A percentile compares a stretch with the other conserved stretches of the same genome.
Evolutionary conservation across 2,888 invertebrate species (phyloP).

Genomic region (Listrodromus nycthemerus): DNA sequence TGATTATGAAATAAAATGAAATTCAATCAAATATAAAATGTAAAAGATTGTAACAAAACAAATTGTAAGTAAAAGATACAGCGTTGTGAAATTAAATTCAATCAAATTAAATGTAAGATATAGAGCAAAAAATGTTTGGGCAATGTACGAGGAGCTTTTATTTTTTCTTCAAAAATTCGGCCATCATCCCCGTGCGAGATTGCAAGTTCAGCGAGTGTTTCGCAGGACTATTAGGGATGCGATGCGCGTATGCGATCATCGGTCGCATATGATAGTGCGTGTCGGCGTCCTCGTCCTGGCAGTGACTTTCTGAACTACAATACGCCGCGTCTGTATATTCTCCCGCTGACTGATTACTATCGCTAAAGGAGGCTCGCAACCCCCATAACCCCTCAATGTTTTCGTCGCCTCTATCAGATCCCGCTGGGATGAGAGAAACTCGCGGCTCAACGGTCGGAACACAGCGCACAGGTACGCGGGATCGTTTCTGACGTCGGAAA

Average conservation of each 20-base stretch:
- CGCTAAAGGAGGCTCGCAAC: slow-evolving; percentile 68
- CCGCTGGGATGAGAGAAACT: slow-evolving; percentile 44
- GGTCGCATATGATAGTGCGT: slow-evolving; percentile 65
- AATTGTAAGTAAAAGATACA: no score
- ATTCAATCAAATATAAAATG: no score
- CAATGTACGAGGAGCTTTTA: not conserved
- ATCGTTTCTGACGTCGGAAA: slow-evolving; percentile 28
- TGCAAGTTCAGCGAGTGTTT: slow-evolving; percentile 5
- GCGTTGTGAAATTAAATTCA: no score
- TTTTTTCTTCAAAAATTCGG: not conserved
- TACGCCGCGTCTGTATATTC: slow-evolving; percentile 66
- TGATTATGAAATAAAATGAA: no score
- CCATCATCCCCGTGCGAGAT: slow-evolving; percentile 12
- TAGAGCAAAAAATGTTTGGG: not conserved
- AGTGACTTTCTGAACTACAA: slow-evolving; percentile 1
- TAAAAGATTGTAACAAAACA: no score
- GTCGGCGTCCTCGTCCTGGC: slow-evolving; percentile 48
- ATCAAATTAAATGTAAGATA: no score
- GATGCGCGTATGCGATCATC: slow-evolving; percentile 78
- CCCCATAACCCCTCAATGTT: slow-evolving; percentile 82
- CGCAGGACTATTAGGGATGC: slow-evolving; percentile 78
- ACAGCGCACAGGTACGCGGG: slow-evolving; percentile 6
- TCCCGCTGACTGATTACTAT: slow-evolving; percentile 24
- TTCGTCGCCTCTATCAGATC: slow-evolving; percentile 81
- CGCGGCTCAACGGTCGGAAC: slow-evolving; percentile 9